phyloP scores from a whole-genome alignment of 2,113 vertebrate genomes.

The Ursus arctos region DNA sequence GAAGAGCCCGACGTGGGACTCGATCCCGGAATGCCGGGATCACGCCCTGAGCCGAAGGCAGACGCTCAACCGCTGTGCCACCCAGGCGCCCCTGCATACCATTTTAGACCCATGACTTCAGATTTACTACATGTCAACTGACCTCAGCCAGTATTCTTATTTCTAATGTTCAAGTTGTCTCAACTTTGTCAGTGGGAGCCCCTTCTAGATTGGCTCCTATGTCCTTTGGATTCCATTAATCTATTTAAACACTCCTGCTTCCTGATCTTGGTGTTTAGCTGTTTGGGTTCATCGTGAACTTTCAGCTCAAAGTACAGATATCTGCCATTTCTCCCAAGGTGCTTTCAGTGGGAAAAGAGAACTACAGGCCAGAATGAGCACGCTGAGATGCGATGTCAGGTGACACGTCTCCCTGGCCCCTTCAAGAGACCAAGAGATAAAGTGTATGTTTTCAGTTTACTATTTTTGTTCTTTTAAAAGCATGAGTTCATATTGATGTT shows the following conservation, averaged over 20 bases:
- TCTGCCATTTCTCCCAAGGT: not conserved
- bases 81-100: no score
- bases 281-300: not conserved
- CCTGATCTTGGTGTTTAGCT: not conserved
- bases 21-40: no score
- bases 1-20: no score
- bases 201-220: not conserved
- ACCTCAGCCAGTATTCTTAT: not conserved
- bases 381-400: not conserved
- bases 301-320: not conserved
- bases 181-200: no score
- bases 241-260: not conserved
- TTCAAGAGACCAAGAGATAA: not conserved
- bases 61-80: no score
- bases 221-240: not conserved
- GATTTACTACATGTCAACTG: not conserved
- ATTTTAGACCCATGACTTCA: not conserved
- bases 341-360: not conserved
- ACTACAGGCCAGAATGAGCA: not conserved
- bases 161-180: not conserved
- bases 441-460: not conserved
- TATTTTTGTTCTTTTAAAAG: conserved; percentile 29
- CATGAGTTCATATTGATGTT: not conserved
- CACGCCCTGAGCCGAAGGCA: no score
- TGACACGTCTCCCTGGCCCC: not conserved